phyloP scores from a whole-genome alignment of 1,140 invertebrate genomes.

The Heterodera schachtii region DNA sequence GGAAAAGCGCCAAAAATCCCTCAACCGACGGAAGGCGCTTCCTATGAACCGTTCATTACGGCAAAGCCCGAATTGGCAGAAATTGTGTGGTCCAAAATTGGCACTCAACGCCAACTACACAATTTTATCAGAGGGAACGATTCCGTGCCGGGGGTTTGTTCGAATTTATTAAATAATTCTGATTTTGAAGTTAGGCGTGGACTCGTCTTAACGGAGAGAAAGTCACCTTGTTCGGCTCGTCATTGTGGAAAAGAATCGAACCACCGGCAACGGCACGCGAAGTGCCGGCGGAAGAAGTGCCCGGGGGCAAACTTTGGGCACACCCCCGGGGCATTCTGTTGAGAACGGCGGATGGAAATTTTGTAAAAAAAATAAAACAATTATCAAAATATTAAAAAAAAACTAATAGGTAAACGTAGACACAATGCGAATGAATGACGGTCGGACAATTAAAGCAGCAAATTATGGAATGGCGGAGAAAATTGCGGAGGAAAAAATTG shows the following conservation, averaged over 20 bases:
- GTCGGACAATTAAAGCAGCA: slow-evolving; percentile 80
- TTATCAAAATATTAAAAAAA: neutral
- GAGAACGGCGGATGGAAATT: slow-evolving; percentile 75
- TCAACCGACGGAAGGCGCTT: slow-evolving; percentile 83
- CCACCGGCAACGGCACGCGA: slow-evolving; percentile 73
- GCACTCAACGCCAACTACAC: slow-evolving; percentile 73
- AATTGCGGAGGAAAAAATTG: slow-evolving; percentile 70
- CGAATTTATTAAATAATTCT: neutral
- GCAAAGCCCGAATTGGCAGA: slow-evolving; percentile 66
- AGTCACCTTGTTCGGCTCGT: slow-evolving; percentile 79
- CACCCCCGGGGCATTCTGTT: slow-evolving; percentile 74
- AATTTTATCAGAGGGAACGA: slow-evolving; percentile 92
- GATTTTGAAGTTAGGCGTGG: slow-evolving; percentile 71
- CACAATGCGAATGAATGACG: slow-evolving; percentile 73
- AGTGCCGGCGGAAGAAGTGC: slow-evolving; percentile 43
- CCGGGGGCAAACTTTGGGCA: slow-evolving; percentile 42
- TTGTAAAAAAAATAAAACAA: neutral
- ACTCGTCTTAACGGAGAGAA: slow-evolving; percentile 73
- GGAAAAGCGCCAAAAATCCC: slow-evolving; percentile 79
- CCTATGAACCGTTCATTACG: slow-evolving; percentile 78
- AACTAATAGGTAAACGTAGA: slow-evolving; percentile 73
- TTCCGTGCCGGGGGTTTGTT: slow-evolving; percentile 77
- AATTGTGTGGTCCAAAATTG: slow-evolving; percentile 76
- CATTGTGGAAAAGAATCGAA: slow-evolving; percentile 73
- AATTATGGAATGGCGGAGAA: slow-evolving; percentile 75